These are phyloP conservation scores for Rhagoletis zephyria DNA, from an alignment of 1,140 invertebrate species.

Conservation along the genomic window DNA sequence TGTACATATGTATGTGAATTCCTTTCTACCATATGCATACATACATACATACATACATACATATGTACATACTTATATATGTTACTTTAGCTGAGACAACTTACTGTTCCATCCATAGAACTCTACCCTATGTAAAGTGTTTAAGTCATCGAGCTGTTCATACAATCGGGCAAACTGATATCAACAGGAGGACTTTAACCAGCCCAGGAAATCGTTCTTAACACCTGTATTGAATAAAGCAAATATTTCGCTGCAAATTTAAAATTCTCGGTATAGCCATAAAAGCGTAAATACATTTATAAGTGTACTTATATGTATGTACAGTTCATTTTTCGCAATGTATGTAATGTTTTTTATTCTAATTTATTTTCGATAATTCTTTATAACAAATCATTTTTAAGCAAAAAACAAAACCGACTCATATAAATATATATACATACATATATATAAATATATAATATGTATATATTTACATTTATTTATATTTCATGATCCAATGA, in stretches of 20 bases:
- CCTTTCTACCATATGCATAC: background rate
- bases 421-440: too few relatives aligned
- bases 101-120: background rate
- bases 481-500: too few relatives aligned
- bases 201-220: background rate
- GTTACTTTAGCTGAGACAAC: too few relatives aligned
- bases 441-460: too few relatives aligned
- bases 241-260: background rate
- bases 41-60: background rate
- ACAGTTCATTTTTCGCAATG: too few relatives aligned
- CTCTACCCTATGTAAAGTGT: background rate
- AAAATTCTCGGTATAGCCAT: background rate
- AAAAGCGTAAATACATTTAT: background rate
- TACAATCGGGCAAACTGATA: background rate
- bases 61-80: background rate
- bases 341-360: too few relatives aligned
- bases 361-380: too few relatives aligned
- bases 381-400: too few relatives aligned
- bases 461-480: too few relatives aligned
- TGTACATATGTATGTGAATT: too few relatives aligned
- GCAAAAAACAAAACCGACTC: too few relatives aligned
- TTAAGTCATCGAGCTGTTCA: conserved; percentile 7
- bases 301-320: background rate
- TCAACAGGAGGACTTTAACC: background rate
- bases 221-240: background rate